Conservation (phyloP, 2,113 vertebrate genomes). For the Lampris incognitus region DNA sequence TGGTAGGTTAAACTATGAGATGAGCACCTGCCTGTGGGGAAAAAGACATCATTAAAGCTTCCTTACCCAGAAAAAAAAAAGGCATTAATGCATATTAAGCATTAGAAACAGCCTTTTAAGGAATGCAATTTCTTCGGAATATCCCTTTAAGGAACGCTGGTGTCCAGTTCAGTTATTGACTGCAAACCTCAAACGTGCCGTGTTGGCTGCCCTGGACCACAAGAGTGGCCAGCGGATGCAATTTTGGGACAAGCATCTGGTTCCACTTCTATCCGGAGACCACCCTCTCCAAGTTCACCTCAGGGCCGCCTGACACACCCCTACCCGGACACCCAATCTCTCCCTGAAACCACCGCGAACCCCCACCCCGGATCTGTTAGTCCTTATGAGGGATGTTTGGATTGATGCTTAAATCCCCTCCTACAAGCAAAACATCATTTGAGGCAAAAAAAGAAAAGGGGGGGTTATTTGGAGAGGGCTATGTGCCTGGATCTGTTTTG, state of each 20-base stretch:
- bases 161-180: constrained; percentile 6
- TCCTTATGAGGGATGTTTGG: constrained; percentile 56
- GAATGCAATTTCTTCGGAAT: constrained; percentile 9
- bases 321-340: constrained; percentile 29
- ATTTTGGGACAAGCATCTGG: constrained; percentile 63
- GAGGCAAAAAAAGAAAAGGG: constrained; percentile 55
- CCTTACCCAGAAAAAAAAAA: constrained; percentile 2
- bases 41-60: neutral
- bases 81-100: constrained; percentile 15
- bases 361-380: constrained; percentile 45
- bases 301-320: constrained; percentile 30
- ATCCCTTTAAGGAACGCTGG: constrained; percentile 35
- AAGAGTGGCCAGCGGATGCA: constrained; percentile 12
- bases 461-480: constrained; percentile 51
- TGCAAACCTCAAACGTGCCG: constrained; percentile 39
- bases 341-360: neutral
- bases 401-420: constrained; percentile 51
- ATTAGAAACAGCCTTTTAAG: constrained; percentile 12
- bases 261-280: constrained; percentile 54
- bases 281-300: constrained; percentile 47
- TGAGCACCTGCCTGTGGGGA: constrained; percentile 35
- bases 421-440: constrained; percentile 62
- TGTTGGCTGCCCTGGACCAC: constrained; percentile 40
- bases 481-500: constrained; percentile 46
- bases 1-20: constrained; percentile 18